Percentiles rank a stretch among this genome's conserved stretches.
These are phyloP conservation scores for Netelia fuscicornis DNA, from an alignment of 2,888 invertebrate species.

Conservation along the genomic window DNA sequence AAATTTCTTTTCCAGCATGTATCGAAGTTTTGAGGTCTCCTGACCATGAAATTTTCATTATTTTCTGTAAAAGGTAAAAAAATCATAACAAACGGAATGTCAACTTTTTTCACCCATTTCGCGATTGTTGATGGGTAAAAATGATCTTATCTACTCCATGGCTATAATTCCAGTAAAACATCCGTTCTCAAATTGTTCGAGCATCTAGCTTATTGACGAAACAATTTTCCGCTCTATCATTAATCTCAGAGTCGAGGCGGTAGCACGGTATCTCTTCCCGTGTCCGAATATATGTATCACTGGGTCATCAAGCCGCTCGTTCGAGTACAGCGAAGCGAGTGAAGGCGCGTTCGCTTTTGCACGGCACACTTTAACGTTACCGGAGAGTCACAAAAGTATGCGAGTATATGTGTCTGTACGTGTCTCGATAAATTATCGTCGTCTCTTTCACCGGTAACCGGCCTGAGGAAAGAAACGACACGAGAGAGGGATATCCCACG, in stretches of 20 bases:
- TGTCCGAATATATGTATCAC: conserved; percentile 80
- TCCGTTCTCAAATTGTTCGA: background rate
- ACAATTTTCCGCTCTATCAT: conserved; percentile 48
- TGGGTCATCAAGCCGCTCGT: conserved; percentile 78
- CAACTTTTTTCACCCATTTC: no score
- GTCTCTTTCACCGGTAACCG: conserved; percentile 41
- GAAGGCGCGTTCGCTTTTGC: conserved; percentile 76
- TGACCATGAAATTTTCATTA: no score
- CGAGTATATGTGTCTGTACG: background rate
- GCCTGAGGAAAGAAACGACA: background rate
- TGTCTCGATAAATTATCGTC: conserved; percentile 23
- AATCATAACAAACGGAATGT: no score
- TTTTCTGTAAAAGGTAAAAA: no score
- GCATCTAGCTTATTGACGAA: background rate
- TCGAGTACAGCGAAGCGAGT: background rate
- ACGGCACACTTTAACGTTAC: conserved; percentile 77
- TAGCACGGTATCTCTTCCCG: conserved; percentile 34
- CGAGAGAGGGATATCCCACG: conserved; percentile 11
- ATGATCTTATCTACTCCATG: background rate
- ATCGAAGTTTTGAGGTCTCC: no score
- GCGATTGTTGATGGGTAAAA: no score
- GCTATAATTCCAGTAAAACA: background rate
- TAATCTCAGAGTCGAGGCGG: conserved; percentile 43
- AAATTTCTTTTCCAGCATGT: no score
- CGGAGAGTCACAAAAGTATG: conserved; percentile 5